Conservation (phyloP, 2,113 vertebrate genomes). For the Catharus fuscescens region DNA sequence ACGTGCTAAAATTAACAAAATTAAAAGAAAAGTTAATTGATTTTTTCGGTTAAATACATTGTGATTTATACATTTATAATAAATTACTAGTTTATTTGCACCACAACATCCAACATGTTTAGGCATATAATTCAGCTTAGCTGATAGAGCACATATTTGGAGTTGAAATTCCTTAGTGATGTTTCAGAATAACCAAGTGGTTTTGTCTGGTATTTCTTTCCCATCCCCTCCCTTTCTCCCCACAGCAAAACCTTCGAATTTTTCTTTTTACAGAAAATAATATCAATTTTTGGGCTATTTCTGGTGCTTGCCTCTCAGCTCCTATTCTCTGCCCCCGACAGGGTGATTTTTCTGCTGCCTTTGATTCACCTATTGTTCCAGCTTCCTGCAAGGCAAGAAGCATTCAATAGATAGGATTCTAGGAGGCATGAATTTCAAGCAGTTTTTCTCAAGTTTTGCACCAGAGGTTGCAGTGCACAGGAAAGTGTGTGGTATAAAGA, state of each 20-base stretch:
- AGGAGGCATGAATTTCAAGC: slow-evolving; percentile 53
- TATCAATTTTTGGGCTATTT: slow-evolving; percentile 22
- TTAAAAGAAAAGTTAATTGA: background rate
- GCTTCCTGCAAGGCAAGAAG: slow-evolving; percentile 19
- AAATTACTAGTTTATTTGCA: background rate
- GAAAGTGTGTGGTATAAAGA: background rate
- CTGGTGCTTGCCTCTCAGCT: slow-evolving; percentile 7
- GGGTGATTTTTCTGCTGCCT: slow-evolving; percentile 30
- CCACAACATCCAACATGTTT: background rate
- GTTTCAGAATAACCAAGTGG: background rate
- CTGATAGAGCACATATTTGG: background rate
- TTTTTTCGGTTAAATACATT: background rate
- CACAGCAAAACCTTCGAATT: background rate
- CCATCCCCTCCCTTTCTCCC: background rate
- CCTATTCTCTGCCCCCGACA: slow-evolving; percentile 14
- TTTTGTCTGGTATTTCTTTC: background rate
- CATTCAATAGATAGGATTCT: background rate
- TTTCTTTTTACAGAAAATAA: slow-evolving; percentile 25
- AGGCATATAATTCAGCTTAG: background rate
- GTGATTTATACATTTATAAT: background rate
- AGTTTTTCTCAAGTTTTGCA: slow-evolving; percentile 34
- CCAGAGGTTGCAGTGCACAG: background rate
- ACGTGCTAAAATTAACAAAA: background rate
- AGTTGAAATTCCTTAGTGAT: background rate
- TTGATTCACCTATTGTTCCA: slow-evolving; percentile 65